These are phyloP conservation scores for Platysteira castanea DNA, from an alignment of 2,113 vertebrate genomes.

Conservation along the genomic window DNA sequence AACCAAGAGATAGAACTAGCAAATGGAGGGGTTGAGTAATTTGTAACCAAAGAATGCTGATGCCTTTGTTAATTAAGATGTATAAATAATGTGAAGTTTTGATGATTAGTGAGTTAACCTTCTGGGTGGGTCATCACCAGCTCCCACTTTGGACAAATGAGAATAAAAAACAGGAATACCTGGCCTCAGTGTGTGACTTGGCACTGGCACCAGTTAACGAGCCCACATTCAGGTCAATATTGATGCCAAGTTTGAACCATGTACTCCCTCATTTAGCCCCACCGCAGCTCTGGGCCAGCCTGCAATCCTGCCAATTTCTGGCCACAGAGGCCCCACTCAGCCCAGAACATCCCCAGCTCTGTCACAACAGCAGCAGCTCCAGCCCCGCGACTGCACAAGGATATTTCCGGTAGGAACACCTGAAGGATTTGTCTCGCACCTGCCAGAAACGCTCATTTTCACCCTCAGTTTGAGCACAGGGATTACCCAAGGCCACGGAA, in stretches of 20 bases:
- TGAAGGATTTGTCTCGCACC: not conserved
- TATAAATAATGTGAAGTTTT: not conserved
- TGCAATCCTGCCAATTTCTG: too few species aligned
- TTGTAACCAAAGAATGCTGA: not conserved
- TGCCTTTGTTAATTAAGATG: not conserved
- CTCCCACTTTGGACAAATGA: not conserved
- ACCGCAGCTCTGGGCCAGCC: not conserved
- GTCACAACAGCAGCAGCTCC: not conserved
- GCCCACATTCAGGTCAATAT: rapidly evolving
- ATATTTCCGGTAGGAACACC: rapidly evolving
- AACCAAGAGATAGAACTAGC: not conserved
- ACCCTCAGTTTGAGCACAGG: rapidly evolving
- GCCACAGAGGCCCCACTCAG: not conserved
- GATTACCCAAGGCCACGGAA: not conserved
- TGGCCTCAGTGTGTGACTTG: not conserved
- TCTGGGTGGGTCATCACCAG: not conserved
- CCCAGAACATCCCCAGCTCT: not conserved
- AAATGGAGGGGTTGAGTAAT: not conserved
- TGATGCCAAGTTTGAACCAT: not conserved
- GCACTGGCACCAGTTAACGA: not conserved
- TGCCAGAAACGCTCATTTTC: not conserved
- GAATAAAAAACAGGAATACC: not conserved
- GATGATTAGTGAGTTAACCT: rapidly evolving
- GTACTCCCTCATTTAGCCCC: rapidly evolving
- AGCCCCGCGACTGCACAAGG: too few species aligned